Base-by-base conservation (phyloP, 2,888 invertebrate genomes). In the Colletes collaris region DNA sequence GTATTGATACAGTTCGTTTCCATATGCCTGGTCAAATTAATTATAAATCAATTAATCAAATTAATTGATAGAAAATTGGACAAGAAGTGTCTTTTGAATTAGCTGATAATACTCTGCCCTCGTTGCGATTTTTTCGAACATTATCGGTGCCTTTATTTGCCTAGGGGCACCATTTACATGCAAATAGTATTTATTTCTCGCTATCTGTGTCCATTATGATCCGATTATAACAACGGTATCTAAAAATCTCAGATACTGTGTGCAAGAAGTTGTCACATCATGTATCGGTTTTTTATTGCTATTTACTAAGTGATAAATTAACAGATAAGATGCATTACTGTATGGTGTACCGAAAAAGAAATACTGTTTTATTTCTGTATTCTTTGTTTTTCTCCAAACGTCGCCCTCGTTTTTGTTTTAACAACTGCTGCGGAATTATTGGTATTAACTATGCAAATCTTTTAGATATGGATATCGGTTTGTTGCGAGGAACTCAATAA, bases 261-360 rank as follows among this genome's bases (percentile, higher is more conserved):
- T 11, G 19, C 19, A 7, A 19, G 1, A 46, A 46, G 44, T 46
- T 46, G 10, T 27, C 7, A 40, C 7, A 40, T 11, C 52, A 10
- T 7, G 40, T 6, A 16, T 7, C 16, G 0, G 7, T 16, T 11
- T 49, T 58, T 19, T 1, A 16, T 11, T n/a, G 27, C 5, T 16
- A 10, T 56, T 67, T 56, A 4, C 46, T 16, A 46, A 8, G 13
- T 35, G 56, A 67, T 67, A 56, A 67, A 56, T 49, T 49, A 56
- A 0, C 0, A 58, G 66, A 67, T 67, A 67, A 67, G 44, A 49
- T 11, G 27, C 2, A 13, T 5, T 7, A 7, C 7, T 11, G 16
- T 56, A 35, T 37, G 19, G 40, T 40, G 4, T n/a, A 6, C 1
- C 2, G 16, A 19, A 6, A 13, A 35, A 5, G 6, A 10, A 13